Conservation (phyloP, 2,113 vertebrate species). For the Scartelaos histophorus region DNA sequence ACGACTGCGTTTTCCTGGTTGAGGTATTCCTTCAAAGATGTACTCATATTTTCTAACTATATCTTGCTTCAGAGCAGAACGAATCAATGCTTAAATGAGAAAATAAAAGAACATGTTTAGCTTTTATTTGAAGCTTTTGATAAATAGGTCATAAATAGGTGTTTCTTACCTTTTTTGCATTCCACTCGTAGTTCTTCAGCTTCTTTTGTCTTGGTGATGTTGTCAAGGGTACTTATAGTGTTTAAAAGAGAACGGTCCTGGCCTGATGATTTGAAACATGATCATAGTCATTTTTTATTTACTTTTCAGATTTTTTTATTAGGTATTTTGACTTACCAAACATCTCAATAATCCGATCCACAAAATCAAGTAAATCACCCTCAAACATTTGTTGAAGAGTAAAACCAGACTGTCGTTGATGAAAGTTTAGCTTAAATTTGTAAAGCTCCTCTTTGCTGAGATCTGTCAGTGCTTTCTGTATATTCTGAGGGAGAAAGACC, state of each 20-base stretch:
- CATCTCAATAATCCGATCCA: slow-evolving; percentile 67
- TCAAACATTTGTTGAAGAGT: slow-evolving; percentile 28
- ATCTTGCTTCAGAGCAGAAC: slow-evolving; percentile 38
- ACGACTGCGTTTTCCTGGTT: slow-evolving; percentile 51
- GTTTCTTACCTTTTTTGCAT: slow-evolving; percentile 63
- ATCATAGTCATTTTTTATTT: too few relatives aligned
- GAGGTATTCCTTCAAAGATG: slow-evolving; percentile 65
- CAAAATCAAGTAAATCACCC: slow-evolving; percentile 71
- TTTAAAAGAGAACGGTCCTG: slow-evolving; percentile 42
- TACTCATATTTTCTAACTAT: slow-evolving; percentile 39
- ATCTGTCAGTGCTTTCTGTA: slow-evolving; percentile 31
- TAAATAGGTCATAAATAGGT: neutral
- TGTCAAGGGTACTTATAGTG: slow-evolving; percentile 48
- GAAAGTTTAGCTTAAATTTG: slow-evolving; percentile 42
- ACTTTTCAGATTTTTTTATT: too few relatives aligned
- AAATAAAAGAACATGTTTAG: neutral
- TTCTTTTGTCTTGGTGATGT: slow-evolving; percentile 25
- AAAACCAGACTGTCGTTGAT: neutral
- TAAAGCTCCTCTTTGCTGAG: slow-evolving; percentile 39
- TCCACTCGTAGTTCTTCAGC: slow-evolving; percentile 22
- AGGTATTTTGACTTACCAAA: slow-evolving; percentile 45
- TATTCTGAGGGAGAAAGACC: slow-evolving; percentile 43
- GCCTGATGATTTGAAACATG: slow-evolving; percentile 42
- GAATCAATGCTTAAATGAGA: slow-evolving; percentile 42
- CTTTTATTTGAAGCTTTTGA: neutral